Percentiles rank a stretch among this genome's conserved stretches.
phyloP scores from a whole-genome alignment of 1,140 invertebrate species.

The Capitella teleta region DNA sequence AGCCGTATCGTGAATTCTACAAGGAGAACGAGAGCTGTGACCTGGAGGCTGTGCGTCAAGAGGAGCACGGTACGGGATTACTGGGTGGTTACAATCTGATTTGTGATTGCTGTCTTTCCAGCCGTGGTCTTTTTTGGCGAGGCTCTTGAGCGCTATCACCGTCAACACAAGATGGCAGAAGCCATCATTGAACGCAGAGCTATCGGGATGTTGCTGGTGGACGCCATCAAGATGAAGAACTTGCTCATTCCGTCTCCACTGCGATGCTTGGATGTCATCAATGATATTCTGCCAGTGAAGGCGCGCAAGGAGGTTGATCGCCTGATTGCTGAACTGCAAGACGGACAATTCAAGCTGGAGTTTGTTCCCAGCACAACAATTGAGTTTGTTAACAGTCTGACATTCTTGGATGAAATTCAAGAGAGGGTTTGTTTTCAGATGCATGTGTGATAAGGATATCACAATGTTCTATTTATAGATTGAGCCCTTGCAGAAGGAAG shows the following conservation, averaged over 20 bases:
- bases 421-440: constrained; percentile 41
- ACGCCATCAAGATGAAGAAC: constrained; percentile 58
- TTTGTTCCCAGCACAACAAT: constrained; percentile 51
- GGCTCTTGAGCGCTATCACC: constrained; percentile 34
- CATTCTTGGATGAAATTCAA: constrained; percentile 55
- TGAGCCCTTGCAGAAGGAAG: constrained; percentile 51
- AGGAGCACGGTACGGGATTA: constrained; percentile 30
- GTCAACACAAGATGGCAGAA: constrained; percentile 40
- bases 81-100: neutral
- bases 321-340: constrained; percentile 49
- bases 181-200: constrained; percentile 50
- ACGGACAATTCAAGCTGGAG: constrained; percentile 52
- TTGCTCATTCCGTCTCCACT: constrained; percentile 55
- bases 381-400: constrained; percentile 56
- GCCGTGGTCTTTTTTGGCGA: constrained; percentile 38
- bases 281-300: constrained; percentile 43
- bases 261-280: constrained; percentile 52
- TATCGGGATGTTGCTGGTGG: constrained; percentile 58
- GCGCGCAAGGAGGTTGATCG: constrained; percentile 51
- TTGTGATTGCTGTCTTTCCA: constrained; percentile 12
- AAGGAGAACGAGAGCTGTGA: constrained; percentile 56
- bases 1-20: constrained; percentile 55
- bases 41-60: constrained; percentile 41
- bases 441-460: too few species aligned
- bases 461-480: constrained; percentile 43